phyloP scores from a whole-genome alignment of 2,888 invertebrate species.

The Cordilura impudica region DNA sequence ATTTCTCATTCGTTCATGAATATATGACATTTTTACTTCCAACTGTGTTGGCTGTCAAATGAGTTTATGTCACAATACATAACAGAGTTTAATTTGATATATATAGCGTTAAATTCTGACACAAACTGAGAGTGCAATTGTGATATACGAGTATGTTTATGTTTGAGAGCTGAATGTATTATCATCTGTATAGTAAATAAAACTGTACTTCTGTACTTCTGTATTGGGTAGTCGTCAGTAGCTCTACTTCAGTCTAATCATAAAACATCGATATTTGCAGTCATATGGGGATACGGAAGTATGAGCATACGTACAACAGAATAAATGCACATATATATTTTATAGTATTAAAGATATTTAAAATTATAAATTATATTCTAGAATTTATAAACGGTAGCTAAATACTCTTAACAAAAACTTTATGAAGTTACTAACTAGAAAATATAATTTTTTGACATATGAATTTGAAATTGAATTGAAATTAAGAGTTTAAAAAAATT shows the following conservation, averaged over 20 bases:
- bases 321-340: too few relatives aligned
- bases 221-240: neutral
- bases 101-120: conserved; percentile 62
- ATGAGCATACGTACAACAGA: too few relatives aligned
- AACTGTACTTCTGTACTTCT: neutral
- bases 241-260: neutral
- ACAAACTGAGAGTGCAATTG: conserved; percentile 61
- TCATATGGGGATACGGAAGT: neutral
- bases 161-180: neutral
- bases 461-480: too few relatives aligned
- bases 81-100: conserved; percentile 71
- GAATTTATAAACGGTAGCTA: too few relatives aligned
- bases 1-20: conserved; percentile 27
- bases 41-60: conserved; percentile 72
- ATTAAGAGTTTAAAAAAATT: too few relatives aligned
- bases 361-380: too few relatives aligned
- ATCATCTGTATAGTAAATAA: neutral
- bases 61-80: conserved; percentile 73
- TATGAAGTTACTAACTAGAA: too few relatives aligned
- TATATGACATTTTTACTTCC: conserved; percentile 61
- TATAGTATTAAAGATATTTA: too few relatives aligned
- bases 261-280: neutral
- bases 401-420: too few relatives aligned
- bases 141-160: too few relatives aligned
- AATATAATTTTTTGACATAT: too few relatives aligned